Evolutionary conservation across 2,888 invertebrate species (phyloP), one percentile per base, ranked within the genome.

Genomic region (Silvanus unidentatus): DNA sequence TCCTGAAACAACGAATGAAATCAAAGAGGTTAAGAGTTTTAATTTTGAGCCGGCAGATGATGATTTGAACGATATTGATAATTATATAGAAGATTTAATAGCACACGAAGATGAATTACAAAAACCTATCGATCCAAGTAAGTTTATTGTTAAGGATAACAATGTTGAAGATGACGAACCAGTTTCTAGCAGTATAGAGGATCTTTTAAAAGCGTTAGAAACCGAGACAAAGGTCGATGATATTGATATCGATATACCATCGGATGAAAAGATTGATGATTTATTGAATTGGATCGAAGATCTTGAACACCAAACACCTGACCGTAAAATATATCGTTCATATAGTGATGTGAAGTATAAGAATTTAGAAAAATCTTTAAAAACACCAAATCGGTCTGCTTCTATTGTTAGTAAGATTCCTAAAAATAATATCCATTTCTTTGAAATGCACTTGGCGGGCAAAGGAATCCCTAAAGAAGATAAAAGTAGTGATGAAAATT

Each of bases 11-110:
- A 46, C 46, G 2, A 47, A 58, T 16, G 53, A 55, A 38, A 50
- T 55, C 8, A 49, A 48, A 37, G 54, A 55, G 11, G 42, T 49
- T 28, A 55, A 50, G 16, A 54, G 53, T 11, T 72, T 72, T 50
- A 71, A 70, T 62, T 73, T 73, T 53, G 72, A 73, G 47, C 68
- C 71, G 2, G 61, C 67, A 54, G 71, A 72, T 40, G 62, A 60
- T 12, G 71, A 71, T 57, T 44, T 68, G 15, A 64, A 69, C 34
- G 60, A 67, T 36, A 58, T 69, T 34, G 72, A 73, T 50, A 54
- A 65, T 56, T 73, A 72, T 41, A 71, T 73, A 29, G 73, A 72
- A 53, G 58, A 68, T 50, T 57, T 73, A 8, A 40, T 73, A 15
- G 63, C 65, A 14, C 68, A 69, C 40, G 68, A 72, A 52, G 66